Evolutionary conservation across 2,888 invertebrate genomes (phyloP).

Genomic region (Fragum sueziense): DNA sequence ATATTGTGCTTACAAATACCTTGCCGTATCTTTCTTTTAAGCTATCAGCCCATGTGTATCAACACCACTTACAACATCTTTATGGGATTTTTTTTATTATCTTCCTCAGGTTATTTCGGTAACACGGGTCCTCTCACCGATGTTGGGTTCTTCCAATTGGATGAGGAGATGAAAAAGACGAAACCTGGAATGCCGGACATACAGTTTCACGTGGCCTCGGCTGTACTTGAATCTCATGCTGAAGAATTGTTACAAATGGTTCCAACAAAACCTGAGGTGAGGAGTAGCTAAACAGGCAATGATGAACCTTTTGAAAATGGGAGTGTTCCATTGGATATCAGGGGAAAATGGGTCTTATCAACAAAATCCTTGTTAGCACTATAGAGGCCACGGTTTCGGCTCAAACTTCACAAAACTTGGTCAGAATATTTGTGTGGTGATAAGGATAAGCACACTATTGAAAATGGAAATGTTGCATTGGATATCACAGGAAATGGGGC

Average conservation of each 20-base stretch:
- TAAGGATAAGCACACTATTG: neutral
- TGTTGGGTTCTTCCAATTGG: slow-evolving; percentile 12
- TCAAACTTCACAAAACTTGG: neutral
- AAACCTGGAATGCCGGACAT: slow-evolving; percentile 6
- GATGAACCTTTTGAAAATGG: too few species aligned
- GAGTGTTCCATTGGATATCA: too few species aligned
- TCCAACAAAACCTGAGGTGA: slow-evolving; percentile 2
- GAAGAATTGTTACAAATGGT: neutral
- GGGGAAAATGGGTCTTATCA: too few species aligned
- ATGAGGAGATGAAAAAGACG: neutral
- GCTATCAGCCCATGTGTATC: too few species aligned
- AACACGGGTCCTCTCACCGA: slow-evolving; percentile 2
- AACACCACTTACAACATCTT: too few species aligned
- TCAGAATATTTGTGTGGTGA: too few species aligned
- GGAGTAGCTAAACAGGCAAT: neutral
- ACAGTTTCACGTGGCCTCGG: neutral
- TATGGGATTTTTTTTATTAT: neutral
- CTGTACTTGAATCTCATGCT: neutral
- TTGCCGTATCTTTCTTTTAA: too few species aligned
- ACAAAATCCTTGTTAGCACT: too few species aligned
- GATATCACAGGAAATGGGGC: too few species aligned
- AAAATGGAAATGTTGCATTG: too few species aligned
- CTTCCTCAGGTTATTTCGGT: slow-evolving; percentile 3
- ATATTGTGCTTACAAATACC: too few species aligned
- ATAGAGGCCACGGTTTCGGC: neutral